A percentile compares a stretch with the other conserved stretches of the same genome.
These are phyloP conservation scores for Antheraea assamensis DNA, from an alignment of 2,888 invertebrate genomes.

Conservation along the genomic window DNA sequence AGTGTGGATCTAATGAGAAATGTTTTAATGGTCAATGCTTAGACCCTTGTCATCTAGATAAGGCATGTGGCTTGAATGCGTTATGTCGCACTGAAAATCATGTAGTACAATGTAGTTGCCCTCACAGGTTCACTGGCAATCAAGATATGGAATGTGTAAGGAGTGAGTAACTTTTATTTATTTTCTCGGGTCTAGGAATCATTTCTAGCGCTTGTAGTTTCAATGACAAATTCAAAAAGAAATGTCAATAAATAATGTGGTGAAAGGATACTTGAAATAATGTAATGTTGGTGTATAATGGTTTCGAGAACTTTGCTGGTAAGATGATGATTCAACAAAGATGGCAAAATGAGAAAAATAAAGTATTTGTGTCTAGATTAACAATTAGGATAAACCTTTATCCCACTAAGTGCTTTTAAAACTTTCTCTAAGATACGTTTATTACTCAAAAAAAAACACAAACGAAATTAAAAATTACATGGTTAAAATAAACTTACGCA, in stretches of 20 bases:
- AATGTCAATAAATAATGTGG: not conserved
- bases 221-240: not conserved
- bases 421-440: not conserved
- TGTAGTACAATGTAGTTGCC: slow-evolving; percentile 90
- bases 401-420: not conserved
- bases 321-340: too few species aligned
- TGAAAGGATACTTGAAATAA: not conserved
- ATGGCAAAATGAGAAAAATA: too few species aligned
- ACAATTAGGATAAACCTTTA: not conserved
- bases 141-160: slow-evolving; percentile 92
- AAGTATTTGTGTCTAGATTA: too few species aligned
- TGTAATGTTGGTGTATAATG: not conserved
- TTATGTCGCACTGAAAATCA: slow-evolving; percentile 88
- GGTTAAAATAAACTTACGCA: not conserved
- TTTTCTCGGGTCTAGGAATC: not conserved
- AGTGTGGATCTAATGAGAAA: slow-evolving; percentile 90
- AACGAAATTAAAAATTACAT: not conserved
- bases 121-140: slow-evolving; percentile 92
- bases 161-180: slow-evolving; percentile 74
- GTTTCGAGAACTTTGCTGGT: too few species aligned
- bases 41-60: slow-evolving; percentile 88
- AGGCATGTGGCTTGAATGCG: slow-evolving; percentile 92
- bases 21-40: slow-evolving; percentile 92
- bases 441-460: not conserved
- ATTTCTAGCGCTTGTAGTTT: not conserved